Conservation (phyloP, 1,140 invertebrate genomes). For the Leptinotarsa lineolata region DNA sequence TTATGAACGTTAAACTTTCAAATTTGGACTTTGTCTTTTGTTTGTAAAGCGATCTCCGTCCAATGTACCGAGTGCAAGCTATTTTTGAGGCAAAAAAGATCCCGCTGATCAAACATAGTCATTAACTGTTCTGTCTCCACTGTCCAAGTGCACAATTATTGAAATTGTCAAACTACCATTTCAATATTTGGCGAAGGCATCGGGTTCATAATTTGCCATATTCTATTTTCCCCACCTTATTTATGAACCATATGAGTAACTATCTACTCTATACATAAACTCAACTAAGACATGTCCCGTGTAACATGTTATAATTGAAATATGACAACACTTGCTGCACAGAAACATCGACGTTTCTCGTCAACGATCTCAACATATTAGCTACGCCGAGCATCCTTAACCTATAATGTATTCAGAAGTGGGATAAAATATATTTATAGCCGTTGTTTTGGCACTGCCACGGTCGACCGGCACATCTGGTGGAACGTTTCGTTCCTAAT, state of each 20-base stretch:
- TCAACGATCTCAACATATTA: background rate
- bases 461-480: constrained; percentile 32
- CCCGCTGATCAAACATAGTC: too few species aligned
- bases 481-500: constrained; percentile 34
- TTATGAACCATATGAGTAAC: background rate
- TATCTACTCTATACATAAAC: background rate
- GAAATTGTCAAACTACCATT: too few species aligned
- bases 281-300: background rate
- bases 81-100: too few species aligned
- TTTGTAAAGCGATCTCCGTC: too few species aligned
- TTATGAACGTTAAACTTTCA: too few species aligned
- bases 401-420: constrained; percentile 23
- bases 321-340: constrained; percentile 16
- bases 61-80: too few species aligned
- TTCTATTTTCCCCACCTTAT: too few species aligned
- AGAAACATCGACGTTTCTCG: background rate
- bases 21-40: too few species aligned
- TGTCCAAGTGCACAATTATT: too few species aligned
- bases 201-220: too few species aligned
- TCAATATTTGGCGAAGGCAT: too few species aligned
- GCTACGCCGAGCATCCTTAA: background rate
- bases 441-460: constrained; percentile 32
- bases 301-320: constrained; percentile 10
- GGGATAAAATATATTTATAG: constrained; percentile 33
- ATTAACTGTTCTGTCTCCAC: too few species aligned